Conservation (phyloP, 2,797 vertebrate genomes). For the Smutsia gigantea region DNA sequence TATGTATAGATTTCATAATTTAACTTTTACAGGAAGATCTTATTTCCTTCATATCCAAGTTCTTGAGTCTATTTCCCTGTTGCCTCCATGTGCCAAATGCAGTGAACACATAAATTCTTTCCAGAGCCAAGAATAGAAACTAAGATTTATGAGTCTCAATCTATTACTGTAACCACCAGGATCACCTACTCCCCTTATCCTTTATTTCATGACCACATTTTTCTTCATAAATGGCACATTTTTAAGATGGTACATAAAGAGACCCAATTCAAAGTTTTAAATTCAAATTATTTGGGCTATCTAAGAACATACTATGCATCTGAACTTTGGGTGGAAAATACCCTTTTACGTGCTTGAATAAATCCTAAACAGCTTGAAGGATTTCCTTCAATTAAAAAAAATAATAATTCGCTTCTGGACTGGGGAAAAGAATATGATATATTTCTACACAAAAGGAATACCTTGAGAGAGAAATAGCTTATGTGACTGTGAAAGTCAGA, state of each 20-base stretch:
- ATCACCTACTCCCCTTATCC: constrained; percentile 7
- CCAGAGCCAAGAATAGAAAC: constrained; percentile 57
- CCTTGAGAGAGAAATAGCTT: constrained; percentile 51
- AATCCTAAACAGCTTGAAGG: constrained; percentile 63
- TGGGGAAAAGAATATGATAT: constrained; percentile 35
- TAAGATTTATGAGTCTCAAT: constrained; percentile 44
- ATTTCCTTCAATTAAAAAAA: constrained; percentile 72
- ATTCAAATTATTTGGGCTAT: constrained; percentile 70
- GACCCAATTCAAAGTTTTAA: constrained; percentile 72
- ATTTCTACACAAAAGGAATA: constrained; percentile 59
- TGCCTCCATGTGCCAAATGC: background rate
- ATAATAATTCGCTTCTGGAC: constrained; percentile 52
- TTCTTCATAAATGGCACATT: constrained; percentile 63
- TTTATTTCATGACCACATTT: constrained; percentile 58
- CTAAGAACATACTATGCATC: constrained; percentile 43
- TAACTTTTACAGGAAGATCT: background rate
- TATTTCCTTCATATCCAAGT: background rate
- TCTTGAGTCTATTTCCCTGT: background rate
- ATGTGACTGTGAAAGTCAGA: background rate
- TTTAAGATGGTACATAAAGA: constrained; percentile 63
- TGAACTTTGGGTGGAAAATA: constrained; percentile 54
- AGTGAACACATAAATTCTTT: background rate
- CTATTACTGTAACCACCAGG: constrained; percentile 36
- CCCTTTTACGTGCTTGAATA: constrained; percentile 55
- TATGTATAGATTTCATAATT: background rate